Conservation (phyloP, 2,113 vertebrate genomes). For the Cryptoleucopteryx plumbea region DNA sequence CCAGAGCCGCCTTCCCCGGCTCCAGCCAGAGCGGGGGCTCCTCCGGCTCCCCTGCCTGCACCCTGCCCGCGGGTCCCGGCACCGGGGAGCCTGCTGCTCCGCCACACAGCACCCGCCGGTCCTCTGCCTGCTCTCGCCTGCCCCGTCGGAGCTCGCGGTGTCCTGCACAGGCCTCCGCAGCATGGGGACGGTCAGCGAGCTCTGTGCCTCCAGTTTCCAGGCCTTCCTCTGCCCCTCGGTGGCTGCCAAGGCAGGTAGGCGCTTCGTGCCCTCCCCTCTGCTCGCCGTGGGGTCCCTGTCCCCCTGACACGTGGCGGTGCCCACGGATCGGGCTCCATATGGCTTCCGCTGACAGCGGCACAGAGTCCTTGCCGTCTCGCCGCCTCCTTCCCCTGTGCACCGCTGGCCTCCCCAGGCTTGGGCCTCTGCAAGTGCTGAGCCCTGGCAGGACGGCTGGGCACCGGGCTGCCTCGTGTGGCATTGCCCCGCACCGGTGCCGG, state of each 20-base stretch:
- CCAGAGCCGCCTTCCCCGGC: neutral
- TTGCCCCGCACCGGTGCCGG: rapidly evolving
- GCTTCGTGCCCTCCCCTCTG: neutral
- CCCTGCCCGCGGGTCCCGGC: rapidly evolving
- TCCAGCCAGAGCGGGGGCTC: neutral
- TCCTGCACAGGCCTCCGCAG: neutral
- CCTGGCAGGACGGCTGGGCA: rapidly evolving
- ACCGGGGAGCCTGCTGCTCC: neutral
- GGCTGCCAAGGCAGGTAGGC: conserved; percentile 72
- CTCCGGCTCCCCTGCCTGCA: neutral
- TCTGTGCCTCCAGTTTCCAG: conserved; percentile 87
- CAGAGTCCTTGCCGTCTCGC: rapidly evolving
- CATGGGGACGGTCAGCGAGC: conserved; percentile 86
- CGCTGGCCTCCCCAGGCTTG: rapidly evolving
- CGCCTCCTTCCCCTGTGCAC: neutral
- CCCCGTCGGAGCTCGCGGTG: neutral
- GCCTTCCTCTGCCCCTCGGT: conserved; percentile 80
- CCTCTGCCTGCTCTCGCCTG: neutral
- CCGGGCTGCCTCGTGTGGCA: rapidly evolving
- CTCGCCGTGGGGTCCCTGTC: neutral
- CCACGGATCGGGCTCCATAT: neutral
- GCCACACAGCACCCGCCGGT: neutral
- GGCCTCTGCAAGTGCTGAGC: neutral
- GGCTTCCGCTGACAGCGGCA: neutral
- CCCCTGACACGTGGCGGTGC: rapidly evolving